Evolutionary conservation across 2,888 invertebrate species (phyloP).

Genomic region (Copidosoma aretas): DNA sequence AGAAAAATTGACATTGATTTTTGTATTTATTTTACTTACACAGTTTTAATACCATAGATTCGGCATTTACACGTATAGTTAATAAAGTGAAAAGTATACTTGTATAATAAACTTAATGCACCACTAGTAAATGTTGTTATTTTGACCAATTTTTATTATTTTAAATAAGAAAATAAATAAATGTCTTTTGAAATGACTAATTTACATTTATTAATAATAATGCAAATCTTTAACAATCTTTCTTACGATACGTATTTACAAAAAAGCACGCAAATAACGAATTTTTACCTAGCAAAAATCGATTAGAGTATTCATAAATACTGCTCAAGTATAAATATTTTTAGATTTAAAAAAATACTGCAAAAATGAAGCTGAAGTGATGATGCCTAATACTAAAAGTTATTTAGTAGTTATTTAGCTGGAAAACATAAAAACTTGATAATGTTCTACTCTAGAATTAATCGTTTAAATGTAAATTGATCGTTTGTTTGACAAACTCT

Average conservation of each 20-base stretch:
- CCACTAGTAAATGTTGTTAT: slow-evolving; percentile 1
- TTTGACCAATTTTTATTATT: background rate
- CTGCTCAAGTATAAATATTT: background rate
- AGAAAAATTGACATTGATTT: slow-evolving; percentile 30
- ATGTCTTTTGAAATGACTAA: background rate
- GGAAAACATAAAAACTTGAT: slow-evolving; percentile 13
- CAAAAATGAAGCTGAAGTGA: slow-evolving; percentile 3
- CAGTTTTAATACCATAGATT: slow-evolving; percentile 17
- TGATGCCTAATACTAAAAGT: slow-evolving; percentile 1
- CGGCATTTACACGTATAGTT: slow-evolving; percentile 28
- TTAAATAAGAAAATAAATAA: background rate
- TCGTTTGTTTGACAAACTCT: slow-evolving; percentile 67
- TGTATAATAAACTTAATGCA: slow-evolving; percentile 33
- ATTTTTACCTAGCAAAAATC: slow-evolving; percentile 10
- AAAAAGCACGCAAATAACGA: slow-evolving; percentile 2
- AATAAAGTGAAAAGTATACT: slow-evolving; percentile 23
- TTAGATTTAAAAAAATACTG: slow-evolving; percentile 30
- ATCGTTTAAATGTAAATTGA: slow-evolving; percentile 55
- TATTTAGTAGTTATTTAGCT: background rate
- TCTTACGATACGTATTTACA: slow-evolving; percentile 28
- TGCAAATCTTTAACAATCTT: slow-evolving; percentile 5
- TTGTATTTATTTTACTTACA: slow-evolving; percentile 33
- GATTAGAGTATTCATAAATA: background rate
- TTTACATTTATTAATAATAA: slow-evolving; percentile 22
- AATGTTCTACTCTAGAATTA: slow-evolving; percentile 11